These are phyloP conservation scores for Eudemis profundana DNA, from an alignment of 2,888 invertebrate species.

Conservation along the genomic window DNA sequence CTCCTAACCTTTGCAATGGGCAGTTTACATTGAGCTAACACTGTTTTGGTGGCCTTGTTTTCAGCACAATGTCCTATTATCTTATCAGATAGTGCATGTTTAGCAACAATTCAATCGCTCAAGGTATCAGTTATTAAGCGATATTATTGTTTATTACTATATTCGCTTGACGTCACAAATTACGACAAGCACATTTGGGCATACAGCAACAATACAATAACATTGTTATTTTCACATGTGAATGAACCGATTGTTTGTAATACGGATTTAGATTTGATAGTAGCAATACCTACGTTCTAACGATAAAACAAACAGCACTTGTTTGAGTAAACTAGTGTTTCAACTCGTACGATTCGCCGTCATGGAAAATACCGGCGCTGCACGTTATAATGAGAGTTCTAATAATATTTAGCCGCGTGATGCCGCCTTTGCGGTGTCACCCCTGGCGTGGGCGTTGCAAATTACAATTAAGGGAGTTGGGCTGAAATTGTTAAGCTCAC, in stretches of 20 bases:
- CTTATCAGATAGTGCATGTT: slow-evolving; percentile 45
- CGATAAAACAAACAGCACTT: slow-evolving; percentile 16
- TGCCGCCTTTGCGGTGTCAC: slow-evolving; percentile 48
- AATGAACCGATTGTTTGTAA: slow-evolving; percentile 36
- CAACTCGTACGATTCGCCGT: slow-evolving; percentile 17
- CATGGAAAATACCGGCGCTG: slow-evolving; percentile 35
- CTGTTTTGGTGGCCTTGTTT: slow-evolving; percentile 25
- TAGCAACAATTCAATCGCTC: slow-evolving; percentile 39
- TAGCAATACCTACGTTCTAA: slow-evolving; percentile 10
- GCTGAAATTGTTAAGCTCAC: background rate
- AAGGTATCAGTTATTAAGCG: slow-evolving; percentile 31
- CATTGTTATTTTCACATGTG: slow-evolving; percentile 36
- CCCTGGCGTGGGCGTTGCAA: slow-evolving; percentile 42
- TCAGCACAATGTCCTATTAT: slow-evolving; percentile 46
- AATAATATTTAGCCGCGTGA: slow-evolving; percentile 34
- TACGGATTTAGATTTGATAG: slow-evolving; percentile 31
- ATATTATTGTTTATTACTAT: slow-evolving; percentile 37
- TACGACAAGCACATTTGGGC: slow-evolving; percentile 17
- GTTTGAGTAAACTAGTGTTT: slow-evolving; percentile 11
- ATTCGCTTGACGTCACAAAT: slow-evolving; percentile 38
- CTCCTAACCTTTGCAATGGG: slow-evolving; percentile 13
- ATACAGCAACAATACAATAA: slow-evolving; percentile 34
- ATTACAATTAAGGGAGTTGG: slow-evolving; percentile 4
- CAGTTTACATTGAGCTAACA: slow-evolving; percentile 22
- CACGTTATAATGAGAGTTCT: slow-evolving; percentile 24